These are phyloP conservation scores for Andrena minutula DNA, from an alignment of 2,888 invertebrate genomes.

Conservation along the genomic window DNA sequence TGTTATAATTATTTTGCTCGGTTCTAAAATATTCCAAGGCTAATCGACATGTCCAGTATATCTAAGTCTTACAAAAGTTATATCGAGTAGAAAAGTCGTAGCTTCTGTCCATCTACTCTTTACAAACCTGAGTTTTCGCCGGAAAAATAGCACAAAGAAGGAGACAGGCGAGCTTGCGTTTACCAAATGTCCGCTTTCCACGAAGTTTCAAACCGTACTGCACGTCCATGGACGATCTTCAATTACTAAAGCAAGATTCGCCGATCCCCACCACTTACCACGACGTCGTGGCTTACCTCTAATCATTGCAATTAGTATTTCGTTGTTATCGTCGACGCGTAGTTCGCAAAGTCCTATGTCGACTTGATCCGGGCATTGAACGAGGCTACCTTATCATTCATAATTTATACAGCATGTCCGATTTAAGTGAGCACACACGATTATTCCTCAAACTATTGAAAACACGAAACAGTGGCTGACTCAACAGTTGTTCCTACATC, in stretches of 20 bases:
- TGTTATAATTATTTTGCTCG: neutral
- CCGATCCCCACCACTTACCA: constrained; percentile 48
- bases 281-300: constrained; percentile 51
- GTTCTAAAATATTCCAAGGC: neutral
- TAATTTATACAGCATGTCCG: neutral
- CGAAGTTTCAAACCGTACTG: constrained; percentile 53
- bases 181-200: constrained; percentile 2
- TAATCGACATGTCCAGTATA: neutral
- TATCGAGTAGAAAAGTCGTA: neutral
- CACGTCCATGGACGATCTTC: constrained; percentile 41
- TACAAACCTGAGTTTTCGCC: constrained; percentile 28
- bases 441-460: neutral
- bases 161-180: neutral
- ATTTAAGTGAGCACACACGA: neutral
- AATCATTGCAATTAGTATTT: constrained; percentile 60
- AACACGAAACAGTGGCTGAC: neutral
- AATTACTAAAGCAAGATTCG: constrained; percentile 54
- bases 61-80: constrained; percentile 3
- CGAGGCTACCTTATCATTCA: neutral
- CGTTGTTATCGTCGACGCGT: constrained; percentile 20
- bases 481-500: too few relatives aligned
- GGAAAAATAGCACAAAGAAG: neutral
- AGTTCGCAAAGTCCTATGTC: neutral
- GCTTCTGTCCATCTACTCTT: neutral
- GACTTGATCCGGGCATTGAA: neutral